Evolutionary conservation across 2,888 invertebrate species (phyloP).

Genomic region (Dexiosoma caninum): DNA sequence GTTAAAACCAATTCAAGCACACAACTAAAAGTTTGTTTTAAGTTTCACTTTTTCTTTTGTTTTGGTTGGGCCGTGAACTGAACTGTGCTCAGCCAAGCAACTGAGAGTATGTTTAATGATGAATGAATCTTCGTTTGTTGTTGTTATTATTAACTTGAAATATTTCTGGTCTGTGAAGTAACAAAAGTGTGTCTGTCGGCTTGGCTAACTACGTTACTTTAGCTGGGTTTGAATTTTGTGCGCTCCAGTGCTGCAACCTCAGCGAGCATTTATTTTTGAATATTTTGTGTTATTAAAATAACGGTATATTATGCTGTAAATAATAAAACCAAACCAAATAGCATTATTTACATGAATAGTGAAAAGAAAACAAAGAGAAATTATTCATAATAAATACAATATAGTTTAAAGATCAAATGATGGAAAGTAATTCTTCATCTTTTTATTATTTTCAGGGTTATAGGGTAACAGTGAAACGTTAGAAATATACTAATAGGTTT

Average conservation of each 20-base stretch:
- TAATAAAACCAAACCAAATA: conserved; percentile 17
- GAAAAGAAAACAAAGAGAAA: neutral
- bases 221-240: conserved; percentile 17
- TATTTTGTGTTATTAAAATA: neutral
- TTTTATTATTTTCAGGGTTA: too few relatives aligned
- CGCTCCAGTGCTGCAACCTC: conserved; percentile 16
- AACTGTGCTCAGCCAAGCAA: neutral
- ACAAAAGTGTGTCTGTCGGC: conserved; percentile 12
- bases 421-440: conserved; percentile 12
- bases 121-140: conserved; percentile 41
- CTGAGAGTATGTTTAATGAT: conserved; percentile 9
- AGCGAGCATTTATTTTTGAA: neutral
- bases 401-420: conserved; percentile 35
- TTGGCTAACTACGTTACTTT: neutral
- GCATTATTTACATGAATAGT: neutral
- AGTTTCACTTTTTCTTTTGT: conserved; percentile 46
- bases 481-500: too few relatives aligned
- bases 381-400: conserved; percentile 6
- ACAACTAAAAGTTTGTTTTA: conserved; percentile 36
- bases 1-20: conserved; percentile 17
- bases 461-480: too few relatives aligned
- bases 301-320: conserved; percentile 37
- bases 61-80: conserved; percentile 21
- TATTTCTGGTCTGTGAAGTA: conserved; percentile 47
- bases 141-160: conserved; percentile 24